Evolutionary conservation across 2,888 invertebrate species (phyloP), one percentile per base, ranked within the genome.

Genomic region (Patella depressa): DNA sequence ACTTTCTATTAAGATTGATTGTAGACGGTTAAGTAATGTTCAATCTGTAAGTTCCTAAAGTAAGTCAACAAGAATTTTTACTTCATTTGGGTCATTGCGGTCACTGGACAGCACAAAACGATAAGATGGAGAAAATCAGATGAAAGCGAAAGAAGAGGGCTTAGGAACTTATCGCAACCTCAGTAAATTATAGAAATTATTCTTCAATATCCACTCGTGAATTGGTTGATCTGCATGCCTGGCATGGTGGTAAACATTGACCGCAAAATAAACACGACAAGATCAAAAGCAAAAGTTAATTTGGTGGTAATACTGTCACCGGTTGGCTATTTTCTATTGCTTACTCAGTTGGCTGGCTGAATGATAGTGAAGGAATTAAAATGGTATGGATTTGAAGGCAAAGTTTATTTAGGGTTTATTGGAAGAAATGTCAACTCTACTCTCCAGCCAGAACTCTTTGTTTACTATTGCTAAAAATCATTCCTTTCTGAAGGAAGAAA

Each of bases 241-340:
- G 75, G 75, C 79, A 79, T 73, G 55, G 72, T 55, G 73, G 81
- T 81, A 81, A 79, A 81, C 81, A 81, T 73, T 75, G 78, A 75
- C 75, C 71, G 79, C 78, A 79, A 81, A 81, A 81, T 79, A 81
- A 81, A 81, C 75, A 81, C 74, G 71, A 72, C 76, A 76, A 74
- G 81, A 81, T 81, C 81, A 81, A 81, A 81, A 81, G 81, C 81
- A 79, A 79, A 80, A 81, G 81, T 81, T 81, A 81, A 81, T 81
- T 81, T 81, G 78, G 78, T 76, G 75, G 77, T 77, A 79, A 79
- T 77, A 57, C 79, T 77, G 79, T 77, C 79, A 77, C 78, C 78
- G 59, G 57, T 75, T 71, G 74, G 80, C 79, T 79, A 78, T 76
- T 76, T 76, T 78, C 78, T 76, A 74, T 72, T 78, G 75, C 76